phyloP scores from a whole-genome alignment of 2,888 invertebrate genomes.

The Polymixis flavicincta region DNA sequence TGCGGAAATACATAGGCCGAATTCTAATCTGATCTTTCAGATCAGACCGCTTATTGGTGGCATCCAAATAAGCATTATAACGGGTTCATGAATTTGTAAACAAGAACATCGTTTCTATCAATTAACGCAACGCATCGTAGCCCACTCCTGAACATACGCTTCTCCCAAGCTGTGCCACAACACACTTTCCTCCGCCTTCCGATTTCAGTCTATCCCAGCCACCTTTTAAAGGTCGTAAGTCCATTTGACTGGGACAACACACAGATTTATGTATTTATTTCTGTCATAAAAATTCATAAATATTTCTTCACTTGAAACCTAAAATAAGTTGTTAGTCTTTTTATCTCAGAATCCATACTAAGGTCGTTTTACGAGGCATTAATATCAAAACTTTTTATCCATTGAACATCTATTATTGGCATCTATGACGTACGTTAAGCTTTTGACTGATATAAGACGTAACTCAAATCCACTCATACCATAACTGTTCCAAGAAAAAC shows the following conservation, averaged over 20 bases:
- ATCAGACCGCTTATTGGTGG: neutral
- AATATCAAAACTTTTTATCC: conserved; percentile 53
- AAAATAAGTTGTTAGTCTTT: conserved; percentile 37
- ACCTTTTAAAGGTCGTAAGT: neutral
- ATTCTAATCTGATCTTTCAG: neutral
- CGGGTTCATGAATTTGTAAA: conserved; percentile 15
- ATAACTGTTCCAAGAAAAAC: conserved; percentile 71
- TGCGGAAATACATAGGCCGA: conserved; percentile 4
- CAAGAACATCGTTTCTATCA: neutral
- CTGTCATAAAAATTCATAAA: conserved; percentile 33
- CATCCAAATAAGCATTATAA: neutral
- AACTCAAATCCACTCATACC: conserved; percentile 66
- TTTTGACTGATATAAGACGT: conserved; percentile 59
- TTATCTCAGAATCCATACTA: conserved; percentile 27
- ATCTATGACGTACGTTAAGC: conserved; percentile 65
- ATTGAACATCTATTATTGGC: conserved; percentile 66
- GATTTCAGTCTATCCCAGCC: neutral
- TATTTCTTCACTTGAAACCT: conserved; percentile 22
- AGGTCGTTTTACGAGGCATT: conserved; percentile 39
- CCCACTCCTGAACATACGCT: neutral
- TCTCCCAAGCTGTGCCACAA: neutral
- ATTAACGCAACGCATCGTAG: neutral
- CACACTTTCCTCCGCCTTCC: neutral
- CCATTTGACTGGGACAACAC: neutral
- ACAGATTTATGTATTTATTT: conserved; percentile 9